phyloP scores from a whole-genome alignment of 2,113 vertebrate species.

The Trochalopteron elliotii region DNA sequence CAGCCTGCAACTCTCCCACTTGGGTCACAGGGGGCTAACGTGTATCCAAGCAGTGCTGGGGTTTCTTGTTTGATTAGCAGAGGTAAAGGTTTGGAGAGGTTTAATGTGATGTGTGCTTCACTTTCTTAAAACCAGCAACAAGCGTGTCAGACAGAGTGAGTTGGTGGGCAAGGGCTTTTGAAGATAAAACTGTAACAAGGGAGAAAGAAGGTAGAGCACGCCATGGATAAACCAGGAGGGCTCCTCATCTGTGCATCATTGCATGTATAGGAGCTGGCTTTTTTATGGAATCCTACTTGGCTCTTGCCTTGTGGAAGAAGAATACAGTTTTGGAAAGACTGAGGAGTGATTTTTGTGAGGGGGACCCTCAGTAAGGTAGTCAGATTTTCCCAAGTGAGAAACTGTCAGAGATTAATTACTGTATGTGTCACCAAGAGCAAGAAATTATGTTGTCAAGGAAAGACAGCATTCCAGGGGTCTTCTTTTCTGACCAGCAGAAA shows the following conservation, averaged over 20 bases:
- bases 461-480: not conserved
- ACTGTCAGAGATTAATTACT: not conserved
- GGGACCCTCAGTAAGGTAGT: not conserved
- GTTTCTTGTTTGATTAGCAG: not conserved
- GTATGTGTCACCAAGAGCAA: not conserved
- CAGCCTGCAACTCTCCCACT: fast-evolving
- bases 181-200: not conserved
- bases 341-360: not conserved
- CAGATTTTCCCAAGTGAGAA: constrained; percentile 8
- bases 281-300: not conserved
- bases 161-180: not conserved
- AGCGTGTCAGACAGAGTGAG: not conserved
- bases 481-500: not conserved
- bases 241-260: not conserved
- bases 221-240: not conserved
- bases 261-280: not conserved
- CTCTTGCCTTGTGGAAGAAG: not conserved
- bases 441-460: not conserved
- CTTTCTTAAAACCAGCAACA: not conserved
- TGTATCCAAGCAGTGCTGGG: not conserved
- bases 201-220: not conserved
- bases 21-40: fast-evolving
- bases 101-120: not conserved
- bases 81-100: not conserved
- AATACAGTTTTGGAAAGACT: not conserved